Evolutionary conservation across 1,140 invertebrate genomes (phyloP).

Genomic region (Leptestheria dahalacensis): DNA sequence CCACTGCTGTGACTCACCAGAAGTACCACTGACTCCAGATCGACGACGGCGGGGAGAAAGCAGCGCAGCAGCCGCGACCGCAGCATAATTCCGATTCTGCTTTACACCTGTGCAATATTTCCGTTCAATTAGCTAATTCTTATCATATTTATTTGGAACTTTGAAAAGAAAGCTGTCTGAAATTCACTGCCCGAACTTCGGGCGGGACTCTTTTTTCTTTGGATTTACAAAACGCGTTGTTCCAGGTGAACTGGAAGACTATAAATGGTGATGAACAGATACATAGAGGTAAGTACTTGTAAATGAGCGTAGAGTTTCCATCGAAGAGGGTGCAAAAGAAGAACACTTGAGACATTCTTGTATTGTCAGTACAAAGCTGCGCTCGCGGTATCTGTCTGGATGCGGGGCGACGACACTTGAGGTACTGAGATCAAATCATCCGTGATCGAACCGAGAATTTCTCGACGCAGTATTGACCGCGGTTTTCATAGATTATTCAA

Average conservation of each 20-base stretch:
- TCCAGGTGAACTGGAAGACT: neutral
- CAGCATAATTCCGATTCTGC: neutral
- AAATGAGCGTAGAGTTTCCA: neutral
- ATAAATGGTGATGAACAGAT: neutral
- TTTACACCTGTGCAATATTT: neutral
- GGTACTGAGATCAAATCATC: no score
- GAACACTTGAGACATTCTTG: neutral
- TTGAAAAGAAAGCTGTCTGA: no score
- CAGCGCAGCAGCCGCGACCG: neutral
- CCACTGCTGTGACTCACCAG: neutral
- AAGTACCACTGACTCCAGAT: neutral
- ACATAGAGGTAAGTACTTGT: neutral
- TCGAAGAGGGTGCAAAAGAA: neutral
- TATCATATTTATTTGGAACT: no score
- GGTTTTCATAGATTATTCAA: no score
- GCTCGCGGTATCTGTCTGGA: no score
- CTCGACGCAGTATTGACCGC: no score
- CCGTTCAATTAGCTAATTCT: neutral
- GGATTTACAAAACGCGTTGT: no score
- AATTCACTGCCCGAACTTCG: no score
- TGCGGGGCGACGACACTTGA: no score
- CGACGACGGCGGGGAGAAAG: neutral
- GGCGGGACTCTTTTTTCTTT: no score
- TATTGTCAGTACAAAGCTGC: no score
- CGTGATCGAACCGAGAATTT: no score